Evolutionary conservation across 30 jellyfish, hydroid and myxozoan species (phyloP).

Genomic region (Phacellophora camtschatica): DNA sequence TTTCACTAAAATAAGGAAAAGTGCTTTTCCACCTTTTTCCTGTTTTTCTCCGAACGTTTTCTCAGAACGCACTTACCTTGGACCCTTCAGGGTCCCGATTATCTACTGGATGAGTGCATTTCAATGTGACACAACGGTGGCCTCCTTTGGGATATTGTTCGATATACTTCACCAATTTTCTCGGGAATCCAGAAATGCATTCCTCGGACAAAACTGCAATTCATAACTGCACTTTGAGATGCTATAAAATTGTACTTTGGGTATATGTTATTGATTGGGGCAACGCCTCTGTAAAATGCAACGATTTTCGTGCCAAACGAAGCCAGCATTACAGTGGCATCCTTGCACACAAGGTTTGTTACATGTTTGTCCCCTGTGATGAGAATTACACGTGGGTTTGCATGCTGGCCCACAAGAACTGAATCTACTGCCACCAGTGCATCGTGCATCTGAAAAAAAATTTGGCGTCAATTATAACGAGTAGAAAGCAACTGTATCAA

Average conservation of each 20-base stretch:
- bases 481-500: not conserved
- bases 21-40: not conserved
- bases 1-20: too few relatives aligned
- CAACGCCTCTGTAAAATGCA: constrained; percentile 64
- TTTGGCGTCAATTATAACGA: not conserved
- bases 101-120: not conserved
- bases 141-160: too few relatives aligned
- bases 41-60: not conserved
- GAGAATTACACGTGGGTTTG: constrained; percentile 52
- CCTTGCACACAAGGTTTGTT: constrained; percentile 84
- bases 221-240: not conserved
- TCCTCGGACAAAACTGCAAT: too few relatives aligned
- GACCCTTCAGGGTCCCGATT: not conserved
- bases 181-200: not conserved
- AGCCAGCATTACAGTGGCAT: constrained; percentile 94
- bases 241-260: too few relatives aligned
- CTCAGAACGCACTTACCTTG: not conserved
- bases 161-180: too few relatives aligned
- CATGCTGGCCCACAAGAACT: constrained; percentile 82
- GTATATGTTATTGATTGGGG: constrained; percentile 39
- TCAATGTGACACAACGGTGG: too few relatives aligned
- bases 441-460: constrained; percentile 47
- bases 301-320: constrained; percentile 71
- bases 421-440: constrained; percentile 81
- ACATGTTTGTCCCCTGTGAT: constrained; percentile 2